Conservation (phyloP, 2,797 vertebrate species). For the Notolabrus celidotus region DNA sequence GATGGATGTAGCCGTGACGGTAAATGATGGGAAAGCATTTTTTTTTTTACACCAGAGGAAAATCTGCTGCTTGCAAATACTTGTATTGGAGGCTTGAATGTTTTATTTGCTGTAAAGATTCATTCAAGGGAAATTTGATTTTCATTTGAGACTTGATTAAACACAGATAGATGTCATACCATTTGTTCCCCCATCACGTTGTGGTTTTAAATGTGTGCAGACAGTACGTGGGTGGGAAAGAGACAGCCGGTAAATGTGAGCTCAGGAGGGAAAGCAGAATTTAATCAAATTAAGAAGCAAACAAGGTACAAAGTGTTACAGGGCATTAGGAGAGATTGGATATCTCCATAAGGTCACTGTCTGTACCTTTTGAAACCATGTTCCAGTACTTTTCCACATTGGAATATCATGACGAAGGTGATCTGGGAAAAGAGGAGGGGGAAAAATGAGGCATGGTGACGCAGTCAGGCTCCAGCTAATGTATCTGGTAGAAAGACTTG, state of each 20-base stretch:
- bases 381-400: constrained; percentile 50
- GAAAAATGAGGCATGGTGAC: no score
- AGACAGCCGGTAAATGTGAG: neutral
- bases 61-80: no score
- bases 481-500: no score
- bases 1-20: no score
- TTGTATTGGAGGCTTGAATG: neutral
- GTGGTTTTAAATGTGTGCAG: constrained; percentile 1
- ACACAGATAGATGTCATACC: neutral
- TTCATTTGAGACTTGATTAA: constrained; percentile 30
- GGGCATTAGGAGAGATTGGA: constrained; percentile 35
- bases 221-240: constrained; percentile 40
- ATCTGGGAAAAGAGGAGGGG: no score
- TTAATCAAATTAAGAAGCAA: constrained; percentile 60
- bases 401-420: no score
- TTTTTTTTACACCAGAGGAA: no score
- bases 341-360: constrained; percentile 1
- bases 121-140: constrained; percentile 10
- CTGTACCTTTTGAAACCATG: neutral
- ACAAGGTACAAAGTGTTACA: constrained; percentile 33
- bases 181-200: constrained; percentile 8
- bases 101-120: constrained; percentile 3
- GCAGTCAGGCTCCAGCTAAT: no score
- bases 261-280: constrained; percentile 20
- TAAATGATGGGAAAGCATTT: no score